These are phyloP conservation scores for Colistium nudipinnis DNA, from an alignment of 2,113 vertebrate species.

Conservation along the genomic window DNA sequence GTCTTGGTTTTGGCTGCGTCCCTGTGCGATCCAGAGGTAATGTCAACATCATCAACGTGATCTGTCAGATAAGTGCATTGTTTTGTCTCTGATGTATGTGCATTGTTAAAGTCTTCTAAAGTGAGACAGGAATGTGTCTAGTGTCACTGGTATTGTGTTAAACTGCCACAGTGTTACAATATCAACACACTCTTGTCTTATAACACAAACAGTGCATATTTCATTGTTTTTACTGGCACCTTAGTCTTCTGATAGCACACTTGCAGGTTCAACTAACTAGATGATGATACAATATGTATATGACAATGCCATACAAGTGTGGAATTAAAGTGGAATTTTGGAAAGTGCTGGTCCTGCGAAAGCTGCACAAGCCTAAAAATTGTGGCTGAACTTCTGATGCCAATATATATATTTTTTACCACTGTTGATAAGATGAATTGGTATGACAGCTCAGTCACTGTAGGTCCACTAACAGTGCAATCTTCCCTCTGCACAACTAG, in stretches of 20 bases:
- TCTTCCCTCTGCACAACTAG: slow-evolving; percentile 50
- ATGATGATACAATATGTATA: no score
- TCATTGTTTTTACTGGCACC: no score
- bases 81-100: no score
- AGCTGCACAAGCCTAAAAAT: neutral
- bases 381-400: neutral
- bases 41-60: slow-evolving; percentile 10
- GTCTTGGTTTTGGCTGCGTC: slow-evolving; percentile 64
- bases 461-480: neutral
- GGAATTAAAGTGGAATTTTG: no score
- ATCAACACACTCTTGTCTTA: no score
- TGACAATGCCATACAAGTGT: no score
- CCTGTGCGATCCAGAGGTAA: slow-evolving; percentile 71
- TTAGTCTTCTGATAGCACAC: no score
- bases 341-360: neutral
- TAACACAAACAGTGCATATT: no score
- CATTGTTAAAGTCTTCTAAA: slow-evolving; percentile 6
- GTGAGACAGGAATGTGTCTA: neutral
- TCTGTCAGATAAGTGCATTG: neutral
- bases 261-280: no score
- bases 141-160: neutral
- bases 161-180: no score
- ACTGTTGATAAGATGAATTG: neutral
- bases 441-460: neutral
- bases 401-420: neutral